Conservation (phyloP, 2,797 vertebrate species). For the Sebastiscus albofasciatus region DNA sequence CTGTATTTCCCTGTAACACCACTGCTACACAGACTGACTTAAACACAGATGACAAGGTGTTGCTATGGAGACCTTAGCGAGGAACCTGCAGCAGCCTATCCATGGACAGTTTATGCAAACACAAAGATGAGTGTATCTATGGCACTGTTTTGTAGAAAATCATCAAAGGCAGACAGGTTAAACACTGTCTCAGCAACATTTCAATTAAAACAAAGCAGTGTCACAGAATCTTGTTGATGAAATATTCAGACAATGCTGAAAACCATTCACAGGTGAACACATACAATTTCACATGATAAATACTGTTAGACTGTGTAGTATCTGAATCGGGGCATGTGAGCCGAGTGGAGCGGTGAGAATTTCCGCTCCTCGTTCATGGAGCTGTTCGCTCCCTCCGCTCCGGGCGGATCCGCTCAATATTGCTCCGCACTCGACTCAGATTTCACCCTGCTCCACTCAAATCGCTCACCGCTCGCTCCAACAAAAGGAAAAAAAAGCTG, state of each 20-base stretch:
- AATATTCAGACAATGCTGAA: neutral
- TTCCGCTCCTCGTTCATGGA: neutral
- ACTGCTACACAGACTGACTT: slow-evolving; percentile 67
- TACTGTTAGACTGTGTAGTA: neutral
- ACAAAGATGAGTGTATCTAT: slow-evolving; percentile 52
- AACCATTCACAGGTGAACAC: neutral
- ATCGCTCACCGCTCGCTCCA: neutral
- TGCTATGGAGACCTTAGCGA: slow-evolving; percentile 75
- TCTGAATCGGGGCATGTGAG: neutral
- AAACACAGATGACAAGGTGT: slow-evolving; percentile 77
- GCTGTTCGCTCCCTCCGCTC: neutral
- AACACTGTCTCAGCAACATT: slow-evolving; percentile 16
- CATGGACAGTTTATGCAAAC: slow-evolving; percentile 68
- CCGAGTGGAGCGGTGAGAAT: too few relatives aligned
- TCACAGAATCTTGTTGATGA: slow-evolving; percentile 9
- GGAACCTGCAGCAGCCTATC: slow-evolving; percentile 65
- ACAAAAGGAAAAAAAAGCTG: too few relatives aligned
- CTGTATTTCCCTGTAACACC: slow-evolving; percentile 66
- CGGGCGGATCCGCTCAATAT: neutral
- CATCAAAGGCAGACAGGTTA: slow-evolving; percentile 49
- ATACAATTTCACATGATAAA: neutral
- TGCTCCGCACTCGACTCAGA: neutral
- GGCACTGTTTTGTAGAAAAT: slow-evolving; percentile 35
- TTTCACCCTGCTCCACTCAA: neutral
- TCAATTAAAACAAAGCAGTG: slow-evolving; percentile 28